phyloP scores from a whole-genome alignment of 2,113 vertebrate genomes.

The Cebidichthys violaceus region DNA sequence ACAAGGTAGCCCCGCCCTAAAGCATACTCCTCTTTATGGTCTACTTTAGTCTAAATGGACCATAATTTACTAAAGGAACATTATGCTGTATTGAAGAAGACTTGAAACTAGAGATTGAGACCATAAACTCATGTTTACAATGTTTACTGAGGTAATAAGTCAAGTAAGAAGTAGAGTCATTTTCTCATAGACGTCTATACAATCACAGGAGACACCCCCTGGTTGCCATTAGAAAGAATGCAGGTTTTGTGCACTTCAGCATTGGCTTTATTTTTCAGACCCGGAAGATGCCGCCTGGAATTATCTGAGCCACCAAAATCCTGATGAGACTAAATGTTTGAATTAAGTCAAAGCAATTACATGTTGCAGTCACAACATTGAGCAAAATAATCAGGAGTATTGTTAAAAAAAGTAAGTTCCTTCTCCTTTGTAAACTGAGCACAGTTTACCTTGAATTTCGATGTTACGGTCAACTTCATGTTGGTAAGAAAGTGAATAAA shows the following conservation, averaged over 20 bases:
- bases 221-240: no score
- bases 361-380: background rate
- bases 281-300: no score
- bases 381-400: background rate
- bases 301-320: background rate
- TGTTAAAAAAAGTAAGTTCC: background rate
- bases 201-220: no score
- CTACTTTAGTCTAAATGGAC: no score
- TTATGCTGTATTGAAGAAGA: background rate
- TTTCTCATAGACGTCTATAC: background rate
- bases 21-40: no score
- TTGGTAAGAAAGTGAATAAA: no score
- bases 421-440: background rate
- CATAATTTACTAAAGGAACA: no score
- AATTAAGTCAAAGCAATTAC: background rate
- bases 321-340: background rate
- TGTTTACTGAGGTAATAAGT: background rate
- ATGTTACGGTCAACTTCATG: background rate
- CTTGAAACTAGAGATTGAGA: background rate
- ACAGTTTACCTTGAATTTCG: background rate
- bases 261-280: no score
- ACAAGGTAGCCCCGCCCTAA: no score
- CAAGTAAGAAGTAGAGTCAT: background rate
- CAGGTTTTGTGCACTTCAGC: no score
- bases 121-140: background rate